Base-by-base conservation (phyloP, 2,888 invertebrate species). In the Acleris literana region DNA sequence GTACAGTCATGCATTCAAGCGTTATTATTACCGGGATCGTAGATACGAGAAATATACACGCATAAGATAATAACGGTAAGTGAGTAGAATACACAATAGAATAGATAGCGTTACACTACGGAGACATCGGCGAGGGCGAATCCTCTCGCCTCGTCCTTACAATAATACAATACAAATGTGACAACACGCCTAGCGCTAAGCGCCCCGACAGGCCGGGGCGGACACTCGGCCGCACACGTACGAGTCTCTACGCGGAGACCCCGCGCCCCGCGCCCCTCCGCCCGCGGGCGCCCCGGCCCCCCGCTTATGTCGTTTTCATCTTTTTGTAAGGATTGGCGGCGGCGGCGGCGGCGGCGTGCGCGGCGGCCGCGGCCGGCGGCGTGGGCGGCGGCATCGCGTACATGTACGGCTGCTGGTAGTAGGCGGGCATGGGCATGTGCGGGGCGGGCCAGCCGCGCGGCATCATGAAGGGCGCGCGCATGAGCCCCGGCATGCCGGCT, bases 1-100 rank as follows among this genome's bases (percentile, higher is more conserved):
- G 95, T 95, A 95, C 95, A 95, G 95, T 94, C 96, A 96, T 96
- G 96, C 96, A 96, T 95, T 94, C 94, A 96, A 96, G 96, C 96
- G 95, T 96, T 96, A 96, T 96, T 96, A 96, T 96, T 96, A 96
- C 95, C 95, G 95, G 95, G 95, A 95, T 94, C 93, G 89, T 88
- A 90, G 90, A 86, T 88, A 91, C 88, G 92, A 92, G 91, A 92
- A 91, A 92, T 91, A 90, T 91, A 92, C 92, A 92, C 92, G 91
- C 91, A 90, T 88, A 89, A 86, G 87, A 88, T 87, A 85, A 88
- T 87, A 87, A 90, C 88, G 88, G 84, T 86, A 86, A 88, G 88
- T 88, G 90, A 90, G 83, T 88, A 85, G 83, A 61, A 87, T 88
- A 91, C 85, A 90, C 84, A 88, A 87, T 90, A 88, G 84, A 84